These are phyloP conservation scores for Campoplex capitator DNA, from an alignment of 2,888 invertebrate genomes.

Conservation along the genomic window DNA sequence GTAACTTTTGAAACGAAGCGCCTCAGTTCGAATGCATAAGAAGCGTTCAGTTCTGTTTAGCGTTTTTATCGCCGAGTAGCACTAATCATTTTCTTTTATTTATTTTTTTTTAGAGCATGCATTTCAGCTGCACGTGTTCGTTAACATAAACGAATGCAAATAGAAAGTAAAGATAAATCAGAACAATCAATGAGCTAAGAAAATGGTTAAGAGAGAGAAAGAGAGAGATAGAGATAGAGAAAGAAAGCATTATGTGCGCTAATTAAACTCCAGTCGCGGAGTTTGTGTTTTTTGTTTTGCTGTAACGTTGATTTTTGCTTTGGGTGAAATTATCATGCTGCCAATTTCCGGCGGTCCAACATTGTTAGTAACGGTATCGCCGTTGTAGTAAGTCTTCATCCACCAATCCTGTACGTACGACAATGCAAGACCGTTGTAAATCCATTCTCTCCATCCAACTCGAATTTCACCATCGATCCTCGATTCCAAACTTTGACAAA, in stretches of 20 bases:
- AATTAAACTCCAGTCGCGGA: background rate
- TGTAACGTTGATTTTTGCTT: background rate
- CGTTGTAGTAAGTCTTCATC: constrained; percentile 73
- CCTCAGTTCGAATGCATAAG: background rate
- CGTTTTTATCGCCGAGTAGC: background rate
- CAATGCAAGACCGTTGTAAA: constrained; percentile 93
- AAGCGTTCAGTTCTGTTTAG: background rate
- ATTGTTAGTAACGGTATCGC: constrained; percentile 71
- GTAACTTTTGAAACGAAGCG: background rate
- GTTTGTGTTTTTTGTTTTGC: background rate
- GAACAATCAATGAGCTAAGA: background rate
- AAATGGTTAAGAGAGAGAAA: background rate
- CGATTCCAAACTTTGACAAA: constrained; percentile 93
- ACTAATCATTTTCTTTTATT: background rate
- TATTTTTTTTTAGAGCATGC: background rate
- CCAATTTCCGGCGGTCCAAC: constrained; percentile 61
- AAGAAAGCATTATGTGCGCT: background rate
- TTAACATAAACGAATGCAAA: background rate
- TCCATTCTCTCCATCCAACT: constrained; percentile 94
- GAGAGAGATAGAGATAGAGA: background rate
- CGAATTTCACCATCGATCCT: constrained; percentile 92
- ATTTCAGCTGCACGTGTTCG: background rate
- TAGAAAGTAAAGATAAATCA: background rate
- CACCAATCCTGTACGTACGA: constrained; percentile 90
- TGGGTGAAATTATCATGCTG: constrained; percentile 22